These are phyloP conservation scores for Cliona cf. orientalis DNA, from an alignment of 37 sponge, comb jelly and placozoan species.

Conservation along the genomic window DNA sequence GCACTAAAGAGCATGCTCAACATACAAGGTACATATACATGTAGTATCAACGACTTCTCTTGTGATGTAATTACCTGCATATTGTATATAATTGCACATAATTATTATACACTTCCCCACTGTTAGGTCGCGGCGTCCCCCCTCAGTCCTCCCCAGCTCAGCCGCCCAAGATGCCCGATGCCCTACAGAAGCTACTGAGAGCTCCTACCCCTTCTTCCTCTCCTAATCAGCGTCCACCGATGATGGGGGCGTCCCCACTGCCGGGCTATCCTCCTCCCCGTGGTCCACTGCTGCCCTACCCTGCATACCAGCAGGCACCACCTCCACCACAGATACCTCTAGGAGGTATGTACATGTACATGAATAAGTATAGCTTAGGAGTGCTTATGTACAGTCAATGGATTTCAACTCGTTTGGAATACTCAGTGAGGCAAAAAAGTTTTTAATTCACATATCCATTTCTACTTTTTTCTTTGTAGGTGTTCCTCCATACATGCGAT, in stretches of 20 bases:
- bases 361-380: too few relatives aligned
- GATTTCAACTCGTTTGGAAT: not conserved
- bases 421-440: too few relatives aligned
- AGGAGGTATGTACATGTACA: too few relatives aligned
- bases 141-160: not conserved
- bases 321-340: too few relatives aligned
- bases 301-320: too few relatives aligned
- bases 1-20: conserved; percentile 19
- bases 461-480: not conserved
- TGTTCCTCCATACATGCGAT: not conserved
- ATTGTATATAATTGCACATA: too few relatives aligned
- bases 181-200: conserved; percentile 14
- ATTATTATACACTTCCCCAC: too few relatives aligned
- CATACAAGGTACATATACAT: not conserved
- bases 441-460: not conserved
- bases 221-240: not conserved
- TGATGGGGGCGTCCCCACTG: not conserved
- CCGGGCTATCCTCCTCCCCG: not conserved
- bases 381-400: not conserved
- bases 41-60: not conserved
- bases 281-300: not conserved
- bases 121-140: too few relatives aligned
- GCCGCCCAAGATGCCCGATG: conserved; percentile 14
- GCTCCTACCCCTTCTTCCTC: not conserved
- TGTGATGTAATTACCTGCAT: not conserved